Evolutionary conservation across 2,113 vertebrate species (phyloP).

Genomic region (Zapus hudsonius): DNA sequence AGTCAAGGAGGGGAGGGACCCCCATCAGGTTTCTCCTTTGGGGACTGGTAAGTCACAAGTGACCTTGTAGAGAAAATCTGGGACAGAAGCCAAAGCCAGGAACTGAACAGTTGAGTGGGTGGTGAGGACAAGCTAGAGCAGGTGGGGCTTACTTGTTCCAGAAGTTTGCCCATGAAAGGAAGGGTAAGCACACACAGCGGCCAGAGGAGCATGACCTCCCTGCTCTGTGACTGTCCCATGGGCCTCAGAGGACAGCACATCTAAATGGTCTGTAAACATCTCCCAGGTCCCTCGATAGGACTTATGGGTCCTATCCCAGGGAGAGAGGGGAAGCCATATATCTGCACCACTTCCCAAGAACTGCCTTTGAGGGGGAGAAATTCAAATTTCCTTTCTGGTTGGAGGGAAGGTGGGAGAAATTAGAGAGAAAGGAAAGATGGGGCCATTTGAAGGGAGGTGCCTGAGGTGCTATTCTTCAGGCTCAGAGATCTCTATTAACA

Average conservation of each 20-base stretch:
- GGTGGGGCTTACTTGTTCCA: slow-evolving; percentile 22
- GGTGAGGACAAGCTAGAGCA: slow-evolving; percentile 28
- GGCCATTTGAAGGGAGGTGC: neutral
- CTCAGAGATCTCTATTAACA: neutral
- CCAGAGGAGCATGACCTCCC: accelerated
- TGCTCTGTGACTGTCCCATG: neutral
- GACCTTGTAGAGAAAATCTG: slow-evolving; percentile 47
- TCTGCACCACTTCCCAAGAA: too few species aligned
- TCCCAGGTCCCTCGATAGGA: neutral
- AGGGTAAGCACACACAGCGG: neutral
- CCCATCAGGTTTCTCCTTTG: neutral
- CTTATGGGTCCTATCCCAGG: too few species aligned
- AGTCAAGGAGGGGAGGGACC: neutral
- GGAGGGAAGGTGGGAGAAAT: neutral
- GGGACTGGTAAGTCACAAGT: neutral
- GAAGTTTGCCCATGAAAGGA: slow-evolving; percentile 23
- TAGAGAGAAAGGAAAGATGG: neutral
- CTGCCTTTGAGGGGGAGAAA: neutral
- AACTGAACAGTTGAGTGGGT: slow-evolving; percentile 3
- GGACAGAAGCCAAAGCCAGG: slow-evolving; percentile 17
- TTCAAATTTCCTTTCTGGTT: neutral
- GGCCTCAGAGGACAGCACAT: neutral
- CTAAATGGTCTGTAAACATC: accelerated
- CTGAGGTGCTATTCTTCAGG: neutral
- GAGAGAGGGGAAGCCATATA: neutral